Evolutionary conservation across 2,113 vertebrate species (phyloP).

Genomic region (Fulica atra): DNA sequence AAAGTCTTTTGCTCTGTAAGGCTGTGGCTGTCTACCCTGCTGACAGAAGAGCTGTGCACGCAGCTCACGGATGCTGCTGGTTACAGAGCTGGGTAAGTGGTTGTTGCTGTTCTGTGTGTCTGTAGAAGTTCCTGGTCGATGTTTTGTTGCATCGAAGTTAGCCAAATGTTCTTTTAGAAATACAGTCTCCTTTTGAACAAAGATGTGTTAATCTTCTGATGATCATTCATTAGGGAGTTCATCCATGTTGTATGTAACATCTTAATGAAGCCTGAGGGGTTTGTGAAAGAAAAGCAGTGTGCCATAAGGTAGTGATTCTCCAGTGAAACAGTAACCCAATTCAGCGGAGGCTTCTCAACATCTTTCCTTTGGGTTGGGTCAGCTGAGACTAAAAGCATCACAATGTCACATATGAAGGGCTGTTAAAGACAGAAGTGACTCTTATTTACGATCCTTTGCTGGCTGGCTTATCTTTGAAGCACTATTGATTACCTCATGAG

Average conservation of each 20-base stretch:
- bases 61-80: background rate
- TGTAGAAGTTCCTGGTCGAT: background rate
- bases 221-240: background rate
- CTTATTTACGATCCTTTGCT: constrained; percentile 3
- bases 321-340: background rate
- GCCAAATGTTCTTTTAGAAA: background rate
- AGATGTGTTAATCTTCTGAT: background rate
- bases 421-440: constrained; percentile 1
- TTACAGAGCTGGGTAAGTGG: background rate
- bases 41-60: background rate
- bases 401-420: background rate
- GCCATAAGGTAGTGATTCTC: background rate
- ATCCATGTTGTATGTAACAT: background rate
- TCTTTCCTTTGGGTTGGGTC: background rate
- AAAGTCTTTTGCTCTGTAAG: background rate
- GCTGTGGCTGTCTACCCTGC: background rate
- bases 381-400: background rate
- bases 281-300: background rate
- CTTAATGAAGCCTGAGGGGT: background rate
- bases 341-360: background rate
- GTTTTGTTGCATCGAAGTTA: background rate
- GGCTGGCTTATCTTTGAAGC: constrained; percentile 28
- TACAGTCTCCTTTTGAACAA: background rate
- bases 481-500: constrained; percentile 55
- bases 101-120: background rate